A percentile compares a stretch with the other conserved stretches of the same genome.
Conservation (phyloP, 2,113 vertebrate genomes). For the Cebus imitator region DNA sequence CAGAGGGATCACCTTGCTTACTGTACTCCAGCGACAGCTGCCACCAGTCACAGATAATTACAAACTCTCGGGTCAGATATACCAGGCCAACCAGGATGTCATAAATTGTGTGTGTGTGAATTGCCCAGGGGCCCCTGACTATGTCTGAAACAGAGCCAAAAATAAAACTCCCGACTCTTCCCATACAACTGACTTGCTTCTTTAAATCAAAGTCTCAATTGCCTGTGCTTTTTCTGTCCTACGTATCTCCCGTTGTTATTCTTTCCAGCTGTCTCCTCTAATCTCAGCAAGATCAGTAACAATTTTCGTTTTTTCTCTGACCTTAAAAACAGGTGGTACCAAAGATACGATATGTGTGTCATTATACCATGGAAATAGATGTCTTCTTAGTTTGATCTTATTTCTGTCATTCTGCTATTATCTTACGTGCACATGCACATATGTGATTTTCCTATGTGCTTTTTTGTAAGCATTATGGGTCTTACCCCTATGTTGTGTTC, state of each 20-base stretch:
- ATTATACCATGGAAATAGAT: slow-evolving; percentile 18
- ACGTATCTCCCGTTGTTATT: background rate
- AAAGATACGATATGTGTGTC: slow-evolving; percentile 13
- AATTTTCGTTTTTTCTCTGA: slow-evolving; percentile 40
- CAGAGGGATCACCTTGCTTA: slow-evolving; percentile 15
- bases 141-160: slow-evolving; percentile 41
- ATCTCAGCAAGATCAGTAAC: slow-evolving; percentile 30
- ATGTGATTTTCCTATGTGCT: background rate
- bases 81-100: slow-evolving; percentile 24
- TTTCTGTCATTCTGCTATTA: background rate
- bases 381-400: slow-evolving; percentile 4
- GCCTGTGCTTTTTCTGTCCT: background rate
- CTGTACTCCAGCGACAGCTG: slow-evolving; percentile 49
- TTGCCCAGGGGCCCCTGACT: background rate
- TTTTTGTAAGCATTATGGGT: background rate
- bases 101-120: slow-evolving; percentile 48
- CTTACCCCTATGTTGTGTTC: background rate
- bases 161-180: slow-evolving; percentile 49
- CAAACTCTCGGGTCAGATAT: slow-evolving; percentile 27
- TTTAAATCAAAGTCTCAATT: slow-evolving; percentile 35
- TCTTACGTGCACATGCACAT: background rate
- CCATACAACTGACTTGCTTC: slow-evolving; percentile 4
- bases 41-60: slow-evolving; percentile 44
- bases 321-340: slow-evolving; percentile 57
- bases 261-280: slow-evolving; percentile 66